Base-by-base conservation (phyloP, 2,113 vertebrate species). In the Penelope pileata region DNA sequence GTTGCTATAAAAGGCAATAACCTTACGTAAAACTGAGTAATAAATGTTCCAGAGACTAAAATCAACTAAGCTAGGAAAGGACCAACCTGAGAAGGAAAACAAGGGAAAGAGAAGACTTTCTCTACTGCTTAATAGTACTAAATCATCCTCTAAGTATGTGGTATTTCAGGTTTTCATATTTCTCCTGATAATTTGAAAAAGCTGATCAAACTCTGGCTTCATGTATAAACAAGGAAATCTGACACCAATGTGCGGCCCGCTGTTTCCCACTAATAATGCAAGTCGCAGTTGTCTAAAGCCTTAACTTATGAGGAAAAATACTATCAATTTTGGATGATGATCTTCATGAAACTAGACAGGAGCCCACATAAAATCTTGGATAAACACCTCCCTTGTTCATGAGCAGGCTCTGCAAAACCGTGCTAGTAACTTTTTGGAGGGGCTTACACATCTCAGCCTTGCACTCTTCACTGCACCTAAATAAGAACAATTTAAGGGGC, bases 61-160 rank as follows among this genome's bases (percentile, higher is more conserved):
- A 11, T 26, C 16, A 27, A 10, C 9, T 3, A 17, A 79, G 24
- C 11, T 24, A 10, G 2, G 9, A 30, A 36, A 1, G 0, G 7
- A 11, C 8, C 22, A 21, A 26, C 38, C 14, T 9, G 4, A 50
- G 10, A 4, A 58, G 10, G 6, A 45, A 54, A 38, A 16, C 4
- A 29, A 53, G 7, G 9, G 1, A 9, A 32, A 60, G 2, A 18
- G 5, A 24, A 26, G 21, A 68, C 21, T 24, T 19, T 62, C 6
- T 51, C 18, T 73, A 0, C 10, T 68, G 12, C 13, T 76, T 51
- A 30, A n/a, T 3, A 51, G 26, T 10, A 47, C 32, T 5, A 4
- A 9, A 17, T 21, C 54, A 30, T 4, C 2, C 22, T 43, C 38
- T 62, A 12, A 16, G 27, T 69, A 14, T 1, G 2, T n/a, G 7